Conservation (phyloP, 53 echinoderm and acorn worm genomes). For the Astropecten irregularis region DNA sequence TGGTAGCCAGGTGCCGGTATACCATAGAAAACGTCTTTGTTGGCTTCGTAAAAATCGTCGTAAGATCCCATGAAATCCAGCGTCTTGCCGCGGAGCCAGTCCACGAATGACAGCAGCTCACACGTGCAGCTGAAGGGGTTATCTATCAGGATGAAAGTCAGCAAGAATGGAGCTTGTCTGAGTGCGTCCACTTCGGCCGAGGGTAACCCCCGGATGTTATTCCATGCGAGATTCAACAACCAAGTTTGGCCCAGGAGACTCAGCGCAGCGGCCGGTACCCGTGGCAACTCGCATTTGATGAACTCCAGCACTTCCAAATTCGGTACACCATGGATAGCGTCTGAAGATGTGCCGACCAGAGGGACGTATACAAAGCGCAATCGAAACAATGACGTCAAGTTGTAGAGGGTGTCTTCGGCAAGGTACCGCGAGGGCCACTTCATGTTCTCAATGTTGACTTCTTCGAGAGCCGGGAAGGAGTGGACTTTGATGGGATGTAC, state of each 20-base stretch:
- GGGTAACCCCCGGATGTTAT: not conserved
- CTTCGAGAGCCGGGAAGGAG: no score
- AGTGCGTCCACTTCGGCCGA: not conserved
- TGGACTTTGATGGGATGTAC: no score
- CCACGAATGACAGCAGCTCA: conserved; percentile 15
- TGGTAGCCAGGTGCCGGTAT: not conserved
- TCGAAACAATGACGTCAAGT: no score
- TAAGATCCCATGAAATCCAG: not conserved
- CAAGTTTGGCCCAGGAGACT: not conserved
- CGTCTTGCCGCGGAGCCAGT: not conserved
- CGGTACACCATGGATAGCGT: conserved; percentile 18
- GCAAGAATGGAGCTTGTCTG: not conserved
- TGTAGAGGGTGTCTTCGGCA: no score
- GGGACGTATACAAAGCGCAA: no score
- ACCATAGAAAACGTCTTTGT: no score
- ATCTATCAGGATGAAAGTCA: not conserved
- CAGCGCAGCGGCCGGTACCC: conserved; percentile 3
- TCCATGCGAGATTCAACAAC: conserved; percentile 2
- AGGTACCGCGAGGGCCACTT: no score
- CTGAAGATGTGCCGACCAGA: not conserved
- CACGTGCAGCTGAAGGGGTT: conserved; percentile 41
- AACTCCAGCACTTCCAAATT: not conserved
- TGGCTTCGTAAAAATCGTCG: not conserved
- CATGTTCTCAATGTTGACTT: no score
- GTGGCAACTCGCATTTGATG: not conserved